Percentiles rank a stretch among this genome's conserved stretches.
phyloP scores from a whole-genome alignment of 2,113 vertebrate genomes.

The Sceloporus undulatus region DNA sequence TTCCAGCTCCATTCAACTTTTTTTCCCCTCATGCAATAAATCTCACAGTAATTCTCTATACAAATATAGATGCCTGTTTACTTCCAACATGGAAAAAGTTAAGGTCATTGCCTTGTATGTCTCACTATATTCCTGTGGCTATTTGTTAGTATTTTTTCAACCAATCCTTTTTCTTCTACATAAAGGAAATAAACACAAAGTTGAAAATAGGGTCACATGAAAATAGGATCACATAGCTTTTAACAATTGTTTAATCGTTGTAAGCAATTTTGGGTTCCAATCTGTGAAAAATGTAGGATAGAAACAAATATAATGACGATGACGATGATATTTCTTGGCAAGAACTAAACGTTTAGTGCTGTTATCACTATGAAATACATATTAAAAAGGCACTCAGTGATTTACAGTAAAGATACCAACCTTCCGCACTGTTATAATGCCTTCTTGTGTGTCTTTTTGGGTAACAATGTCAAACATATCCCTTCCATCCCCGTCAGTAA shows the following conservation, averaged over 20 bases:
- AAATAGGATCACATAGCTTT: too few species aligned
- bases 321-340: not conserved
- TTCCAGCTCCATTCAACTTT: too few species aligned
- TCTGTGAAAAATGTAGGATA: too few species aligned
- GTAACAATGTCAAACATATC: constrained; percentile 85
- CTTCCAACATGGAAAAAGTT: not conserved
- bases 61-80: too few species aligned
- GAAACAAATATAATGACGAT: too few species aligned
- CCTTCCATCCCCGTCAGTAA: constrained; percentile 82
- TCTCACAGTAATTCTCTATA: too few species aligned
- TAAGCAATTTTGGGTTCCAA: too few species aligned
- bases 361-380: not conserved
- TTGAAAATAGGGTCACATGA: not conserved
- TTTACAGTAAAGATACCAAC: constrained; percentile 54
- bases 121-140: too few species aligned
- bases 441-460: constrained; percentile 83
- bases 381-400: not conserved
- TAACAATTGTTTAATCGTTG: too few species aligned
- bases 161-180: constrained; percentile 7
- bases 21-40: too few species aligned
- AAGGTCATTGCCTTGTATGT: constrained; percentile 6
- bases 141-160: not conserved
- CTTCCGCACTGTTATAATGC: constrained; percentile 84
- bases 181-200: not conserved
- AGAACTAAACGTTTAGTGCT: not conserved